Conservation (phyloP, 2,113 vertebrate species). For the Anarhynchus alexandrinus region DNA sequence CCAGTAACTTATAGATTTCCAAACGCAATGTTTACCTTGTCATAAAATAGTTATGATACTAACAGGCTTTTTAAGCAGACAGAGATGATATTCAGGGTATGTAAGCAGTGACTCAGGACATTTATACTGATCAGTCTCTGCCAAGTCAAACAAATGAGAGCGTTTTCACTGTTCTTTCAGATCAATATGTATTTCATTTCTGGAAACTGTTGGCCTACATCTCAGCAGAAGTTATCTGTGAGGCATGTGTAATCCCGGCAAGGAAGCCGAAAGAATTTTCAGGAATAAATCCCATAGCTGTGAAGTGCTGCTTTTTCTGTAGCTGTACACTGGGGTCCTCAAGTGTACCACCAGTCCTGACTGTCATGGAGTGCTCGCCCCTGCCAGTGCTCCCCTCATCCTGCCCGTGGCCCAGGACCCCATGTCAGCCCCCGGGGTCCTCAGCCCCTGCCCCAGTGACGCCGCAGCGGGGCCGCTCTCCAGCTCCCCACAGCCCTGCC, state of each 20-base stretch:
- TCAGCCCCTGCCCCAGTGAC: neutral
- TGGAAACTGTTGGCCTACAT: constrained; percentile 26
- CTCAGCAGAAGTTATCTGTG: constrained; percentile 25
- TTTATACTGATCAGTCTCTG: constrained; percentile 31
- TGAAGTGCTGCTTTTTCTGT: neutral
- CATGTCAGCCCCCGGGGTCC: fast-evolving
- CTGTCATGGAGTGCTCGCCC: neutral
- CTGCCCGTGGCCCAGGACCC: neutral
- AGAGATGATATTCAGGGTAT: neutral
- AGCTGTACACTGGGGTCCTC: neutral
- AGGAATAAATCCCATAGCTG: neutral
- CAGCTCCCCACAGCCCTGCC: neutral
- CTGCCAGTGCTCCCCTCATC: neutral
- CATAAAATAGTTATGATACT: constrained; percentile 3
- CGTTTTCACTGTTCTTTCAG: neutral
- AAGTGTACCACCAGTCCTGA: neutral
- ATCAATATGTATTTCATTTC: constrained; percentile 60
- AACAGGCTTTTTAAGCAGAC: neutral
- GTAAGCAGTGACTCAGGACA: constrained; percentile 34
- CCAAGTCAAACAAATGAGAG: constrained; percentile 51
- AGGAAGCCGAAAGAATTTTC: neutral
- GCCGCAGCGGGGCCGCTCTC: neutral
- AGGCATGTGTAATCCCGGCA: neutral
- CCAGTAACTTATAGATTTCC: neutral
- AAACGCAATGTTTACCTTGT: neutral